Base-by-base conservation (phyloP, 2,888 invertebrate genomes). In the Agriopis marginaria region DNA sequence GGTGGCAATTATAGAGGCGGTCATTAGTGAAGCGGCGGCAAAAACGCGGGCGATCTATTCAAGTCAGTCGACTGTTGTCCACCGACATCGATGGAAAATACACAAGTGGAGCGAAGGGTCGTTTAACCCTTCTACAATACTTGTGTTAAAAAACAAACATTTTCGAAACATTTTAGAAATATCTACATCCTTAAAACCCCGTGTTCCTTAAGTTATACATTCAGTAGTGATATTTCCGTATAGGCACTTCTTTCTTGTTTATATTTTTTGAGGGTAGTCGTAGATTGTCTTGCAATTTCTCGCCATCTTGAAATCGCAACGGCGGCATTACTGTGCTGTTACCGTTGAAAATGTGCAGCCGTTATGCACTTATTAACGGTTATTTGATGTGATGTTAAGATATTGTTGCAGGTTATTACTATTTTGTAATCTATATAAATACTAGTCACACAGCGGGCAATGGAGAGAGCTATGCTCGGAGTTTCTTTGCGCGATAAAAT, bases 251-350 rank as follows among this genome's bases (percentile, higher is more conserved):
- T n/a, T 45, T 44, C 23, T 17, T 3, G 17, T 51, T 61, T 61
- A 11, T 61, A 11, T 42, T 8, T 51, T 67, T 70, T 67, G 67
- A 45, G 64, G 67, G 71, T 67, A 71, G 67, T 65, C 66, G 63
- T 69, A 66, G 39, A 72, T 76, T 75, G 40, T 58, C 74, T 74
- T 75, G 73, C 81, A 84, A 81, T 79, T 79, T 84, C 83, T 84
- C 88, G 88, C 88, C 88, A 89, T 88, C 84, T 88, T 88, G 69
- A 14, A 64, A 58, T 86, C 82, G 81, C 80, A 78, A 82, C 82
- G 82, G 78, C 76, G 82, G 79, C 76, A 77, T 76, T 71, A 67
- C 76, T 76, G 73, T 68, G 75, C 67, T 44, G 61, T 66, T 58
- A 51, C 12, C 8, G 39, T 53, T 14, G 58, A 54, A 12, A 60